Evolutionary conservation across 2,888 invertebrate species (phyloP).

Genomic region (Esperia sulphurella): DNA sequence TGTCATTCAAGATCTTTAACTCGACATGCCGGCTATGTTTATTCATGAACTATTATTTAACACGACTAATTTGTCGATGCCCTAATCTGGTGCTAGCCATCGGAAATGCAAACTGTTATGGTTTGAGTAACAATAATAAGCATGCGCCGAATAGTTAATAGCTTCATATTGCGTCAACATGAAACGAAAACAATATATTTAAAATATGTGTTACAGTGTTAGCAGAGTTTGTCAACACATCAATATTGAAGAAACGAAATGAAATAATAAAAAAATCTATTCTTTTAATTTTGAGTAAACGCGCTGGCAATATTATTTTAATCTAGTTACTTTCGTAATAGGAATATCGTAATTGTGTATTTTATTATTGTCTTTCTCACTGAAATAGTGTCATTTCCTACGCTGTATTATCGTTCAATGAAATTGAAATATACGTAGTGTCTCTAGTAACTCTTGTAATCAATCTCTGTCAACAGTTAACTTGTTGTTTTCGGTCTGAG

Average conservation of each 20-base stretch:
- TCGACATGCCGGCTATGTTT: slow-evolving; percentile 25
- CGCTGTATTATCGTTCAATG: slow-evolving; percentile 3
- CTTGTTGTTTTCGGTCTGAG: slow-evolving; percentile 15
- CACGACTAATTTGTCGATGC: slow-evolving; percentile 50
- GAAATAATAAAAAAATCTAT: slow-evolving; percentile 11
- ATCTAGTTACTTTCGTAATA: background rate
- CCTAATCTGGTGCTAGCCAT: slow-evolving; percentile 45
- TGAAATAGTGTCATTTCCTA: slow-evolving; percentile 1
- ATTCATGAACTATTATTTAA: slow-evolving; percentile 58
- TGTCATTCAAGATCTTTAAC: slow-evolving; percentile 3
- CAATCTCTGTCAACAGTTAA: slow-evolving; percentile 24
- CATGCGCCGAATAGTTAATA: slow-evolving; percentile 53
- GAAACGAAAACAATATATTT: background rate
- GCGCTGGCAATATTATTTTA: background rate
- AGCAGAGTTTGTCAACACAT: too few relatives aligned
- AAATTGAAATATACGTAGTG: slow-evolving; percentile 8
- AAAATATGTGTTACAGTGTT: background rate
- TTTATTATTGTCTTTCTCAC: background rate
- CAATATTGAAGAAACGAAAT: slow-evolving; percentile 3
- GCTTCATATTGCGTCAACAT: slow-evolving; percentile 45
- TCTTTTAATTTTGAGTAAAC: background rate
- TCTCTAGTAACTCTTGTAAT: slow-evolving; percentile 12
- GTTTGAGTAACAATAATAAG: slow-evolving; percentile 35
- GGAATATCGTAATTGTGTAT: background rate
- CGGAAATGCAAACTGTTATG: slow-evolving; percentile 66